These are phyloP conservation scores for Dasyornis broadbenti DNA, from an alignment of 2,113 vertebrate genomes.

Conservation along the genomic window DNA sequence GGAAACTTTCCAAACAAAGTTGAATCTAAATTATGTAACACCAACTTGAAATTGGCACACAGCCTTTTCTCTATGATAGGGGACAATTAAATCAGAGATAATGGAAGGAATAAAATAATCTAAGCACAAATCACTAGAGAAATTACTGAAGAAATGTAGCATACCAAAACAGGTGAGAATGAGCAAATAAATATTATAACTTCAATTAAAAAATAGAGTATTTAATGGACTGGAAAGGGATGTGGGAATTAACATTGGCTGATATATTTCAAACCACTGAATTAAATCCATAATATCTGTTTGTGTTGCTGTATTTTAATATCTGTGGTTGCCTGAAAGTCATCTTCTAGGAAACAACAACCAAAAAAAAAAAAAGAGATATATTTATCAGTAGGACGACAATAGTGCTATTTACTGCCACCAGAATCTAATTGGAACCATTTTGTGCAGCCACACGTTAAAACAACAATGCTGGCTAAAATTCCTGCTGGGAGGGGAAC, in stretches of 20 bases:
- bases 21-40: neutral
- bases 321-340: slow-evolving; percentile 53
- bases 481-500: neutral
- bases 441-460: neutral
- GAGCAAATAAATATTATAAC: slow-evolving; percentile 78
- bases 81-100: slow-evolving; percentile 62
- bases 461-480: neutral
- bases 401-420: slow-evolving; percentile 1
- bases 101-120: slow-evolving; percentile 62
- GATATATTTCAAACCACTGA: slow-evolving; percentile 68
- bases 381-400: slow-evolving; percentile 28
- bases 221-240: slow-evolving; percentile 75
- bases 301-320: slow-evolving; percentile 63
- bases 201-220: slow-evolving; percentile 77
- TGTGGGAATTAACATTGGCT: slow-evolving; percentile 66
- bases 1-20: slow-evolving; percentile 23
- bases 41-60: slow-evolving; percentile 28
- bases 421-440: neutral
- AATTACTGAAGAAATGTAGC: slow-evolving; percentile 74
- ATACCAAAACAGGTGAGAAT: slow-evolving; percentile 70
- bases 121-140: slow-evolving; percentile 70
- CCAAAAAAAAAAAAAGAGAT: neutral
- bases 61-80: slow-evolving; percentile 40
- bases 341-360: slow-evolving; percentile 55
- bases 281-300: slow-evolving; percentile 68